These are phyloP conservation scores for Micromesistius poutassou DNA, from an alignment of 2,797 vertebrate genomes.

Conservation along the genomic window DNA sequence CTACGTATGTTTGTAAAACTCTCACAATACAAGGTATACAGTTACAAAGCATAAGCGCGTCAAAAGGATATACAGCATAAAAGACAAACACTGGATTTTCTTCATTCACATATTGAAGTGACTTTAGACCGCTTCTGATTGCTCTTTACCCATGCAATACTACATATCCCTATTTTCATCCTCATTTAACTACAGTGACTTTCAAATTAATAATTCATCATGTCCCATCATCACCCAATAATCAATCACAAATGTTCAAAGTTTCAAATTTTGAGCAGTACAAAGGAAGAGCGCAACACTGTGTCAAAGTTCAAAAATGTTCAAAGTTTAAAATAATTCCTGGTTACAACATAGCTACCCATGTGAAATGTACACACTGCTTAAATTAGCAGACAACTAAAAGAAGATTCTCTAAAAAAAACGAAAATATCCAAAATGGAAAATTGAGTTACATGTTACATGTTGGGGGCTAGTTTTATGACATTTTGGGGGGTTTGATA, in stretches of 20 bases:
- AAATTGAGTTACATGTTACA: background rate
- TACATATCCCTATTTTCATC: background rate
- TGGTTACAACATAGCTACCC: background rate
- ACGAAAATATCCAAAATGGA: background rate
- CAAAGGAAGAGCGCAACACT: no score
- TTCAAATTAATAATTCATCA: background rate
- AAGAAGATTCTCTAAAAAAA: background rate
- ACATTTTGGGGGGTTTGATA: constrained; percentile 2
- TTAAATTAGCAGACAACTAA: background rate
- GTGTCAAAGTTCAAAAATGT: background rate
- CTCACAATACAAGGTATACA: constrained; percentile 47
- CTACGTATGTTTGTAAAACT: constrained; percentile 28
- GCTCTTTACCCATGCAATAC: constrained; percentile 6
- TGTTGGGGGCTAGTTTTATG: background rate
- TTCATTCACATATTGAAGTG: constrained; percentile 24
- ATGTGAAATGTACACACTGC: constrained; percentile 6
- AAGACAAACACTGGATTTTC: constrained; percentile 28
- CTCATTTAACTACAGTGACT: background rate
- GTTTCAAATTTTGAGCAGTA: no score
- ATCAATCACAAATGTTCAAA: background rate
- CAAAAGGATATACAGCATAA: constrained; percentile 47
- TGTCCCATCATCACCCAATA: background rate
- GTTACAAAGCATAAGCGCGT: constrained; percentile 21
- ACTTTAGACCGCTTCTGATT: constrained; percentile 18
- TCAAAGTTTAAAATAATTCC: background rate